Evolutionary conservation across 2,797 vertebrate species (phyloP), one percentile per base, ranked within the genome.

Genomic region (Tokudaia tokunoshimensis): DNA sequence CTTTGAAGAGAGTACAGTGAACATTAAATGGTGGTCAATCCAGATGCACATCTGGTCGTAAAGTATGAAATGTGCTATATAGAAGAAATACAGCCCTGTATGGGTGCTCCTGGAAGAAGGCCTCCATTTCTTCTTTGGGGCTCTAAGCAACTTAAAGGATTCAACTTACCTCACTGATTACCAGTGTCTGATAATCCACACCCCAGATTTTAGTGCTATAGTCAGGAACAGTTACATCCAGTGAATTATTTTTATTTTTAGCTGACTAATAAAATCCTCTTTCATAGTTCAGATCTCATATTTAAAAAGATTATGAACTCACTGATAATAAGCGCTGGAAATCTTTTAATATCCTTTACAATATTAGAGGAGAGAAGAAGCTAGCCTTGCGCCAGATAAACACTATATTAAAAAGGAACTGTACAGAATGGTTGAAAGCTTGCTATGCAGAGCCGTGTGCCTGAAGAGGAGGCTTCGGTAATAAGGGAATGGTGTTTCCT

Each of bases 161-260:
- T 89, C 92, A 70, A 41, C 6, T 15, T 50, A 87, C 55, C 29
- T 93, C 34, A 52, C 50, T 50, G 29, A 90, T 75, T 84, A 78
- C 59, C 17, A 52, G 34, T 57, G 29, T 29, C 76, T 67, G 3
- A 8, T 87, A 89, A 89, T 88, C 31, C 17, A 6, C 89, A 24
- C 76, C 12, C 61, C 67, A 72, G 3, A 44, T 76, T 80, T 89
- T 87, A 94, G 72, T 93, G 65, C 8, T 72, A 52, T 74, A 34
- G 44, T 91, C 76, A 24, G 14, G 44, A 65, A 92, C n/a, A 82
- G 50, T 76, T 79, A 55, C 12, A 1, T 52, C 63, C 70, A 34
- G 22, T 31, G 37, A 94, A 87, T 95, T 29, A 57, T 63, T 92
- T 88, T 88, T 79, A 78, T 82, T 96, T 91, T 96, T 72, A 89